Conservation (phyloP, 2,797 vertebrate genomes). For the Crenuchus spilurus region DNA sequence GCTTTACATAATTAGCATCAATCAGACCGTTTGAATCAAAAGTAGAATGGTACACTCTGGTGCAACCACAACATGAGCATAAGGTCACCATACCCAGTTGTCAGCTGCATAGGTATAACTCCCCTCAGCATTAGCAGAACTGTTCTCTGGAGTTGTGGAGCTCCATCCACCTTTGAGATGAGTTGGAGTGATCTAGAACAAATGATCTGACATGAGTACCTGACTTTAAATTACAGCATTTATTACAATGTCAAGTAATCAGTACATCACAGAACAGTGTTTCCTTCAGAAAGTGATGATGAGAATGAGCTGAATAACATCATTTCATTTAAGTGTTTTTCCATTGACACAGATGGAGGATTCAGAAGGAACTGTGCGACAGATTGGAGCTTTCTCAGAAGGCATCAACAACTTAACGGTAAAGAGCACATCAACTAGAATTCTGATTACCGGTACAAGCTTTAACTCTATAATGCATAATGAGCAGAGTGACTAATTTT, state of each 20-base stretch:
- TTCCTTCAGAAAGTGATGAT: not conserved
- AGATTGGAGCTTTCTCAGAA: constrained; percentile 97
- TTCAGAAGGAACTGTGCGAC: constrained; percentile 96
- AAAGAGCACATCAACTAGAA: constrained; percentile 54
- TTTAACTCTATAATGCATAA: not conserved
- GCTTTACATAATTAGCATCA: too few species aligned
- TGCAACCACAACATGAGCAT: too few species aligned
- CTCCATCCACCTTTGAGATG: too few species aligned
- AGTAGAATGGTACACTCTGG: too few species aligned
- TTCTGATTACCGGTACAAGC: not conserved
- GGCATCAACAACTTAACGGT: constrained; percentile 98
- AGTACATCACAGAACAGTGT: not conserved
- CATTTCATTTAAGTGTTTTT: not conserved
- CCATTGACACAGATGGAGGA: constrained; percentile 90
- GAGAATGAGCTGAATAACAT: not conserved
- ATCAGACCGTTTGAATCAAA: too few species aligned
- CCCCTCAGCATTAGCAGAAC: too few species aligned
- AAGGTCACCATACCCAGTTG: too few species aligned
- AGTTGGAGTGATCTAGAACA: too few species aligned
- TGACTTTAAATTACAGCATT: too few species aligned
- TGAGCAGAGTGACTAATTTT: not conserved
- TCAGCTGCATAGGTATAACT: too few species aligned
- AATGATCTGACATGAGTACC: too few species aligned
- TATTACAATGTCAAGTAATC: not conserved
- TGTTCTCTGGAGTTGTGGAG: too few species aligned